These are phyloP conservation scores for Scortum barcoo DNA, from an alignment of 2,113 vertebrate species.

Conservation along the genomic window DNA sequence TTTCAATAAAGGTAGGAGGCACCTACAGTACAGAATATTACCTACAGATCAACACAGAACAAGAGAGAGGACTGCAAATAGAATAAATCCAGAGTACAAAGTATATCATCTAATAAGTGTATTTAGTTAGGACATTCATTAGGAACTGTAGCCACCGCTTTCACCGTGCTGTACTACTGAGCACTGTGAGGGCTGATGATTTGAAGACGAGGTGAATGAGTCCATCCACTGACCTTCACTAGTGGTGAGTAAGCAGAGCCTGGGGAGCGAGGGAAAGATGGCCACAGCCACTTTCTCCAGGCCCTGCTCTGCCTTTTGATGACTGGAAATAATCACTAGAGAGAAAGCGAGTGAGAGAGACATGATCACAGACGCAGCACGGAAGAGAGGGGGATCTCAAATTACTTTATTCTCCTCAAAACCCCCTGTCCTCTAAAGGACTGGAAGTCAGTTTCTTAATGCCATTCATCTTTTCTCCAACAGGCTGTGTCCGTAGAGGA, in stretches of 20 bases:
- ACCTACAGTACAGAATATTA: slow-evolving; percentile 72
- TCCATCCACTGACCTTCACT: slow-evolving; percentile 78
- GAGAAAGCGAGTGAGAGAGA: slow-evolving; percentile 73
- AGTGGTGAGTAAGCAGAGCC: slow-evolving; percentile 77
- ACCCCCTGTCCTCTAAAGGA: slow-evolving; percentile 66
- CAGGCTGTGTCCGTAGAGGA: slow-evolving; percentile 75
- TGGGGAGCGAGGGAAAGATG: slow-evolving; percentile 68
- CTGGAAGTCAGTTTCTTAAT: slow-evolving; percentile 71
- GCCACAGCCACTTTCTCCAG: slow-evolving; percentile 69
- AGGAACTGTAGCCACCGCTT: slow-evolving; percentile 40
- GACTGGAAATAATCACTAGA: slow-evolving; percentile 78
- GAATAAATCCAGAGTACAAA: slow-evolving; percentile 34
- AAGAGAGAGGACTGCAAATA: slow-evolving; percentile 53
- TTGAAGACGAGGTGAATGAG: slow-evolving; percentile 76
- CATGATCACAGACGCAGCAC: slow-evolving; percentile 69
- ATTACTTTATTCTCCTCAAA: slow-evolving; percentile 67
- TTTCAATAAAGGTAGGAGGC: slow-evolving; percentile 81
- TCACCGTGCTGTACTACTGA: slow-evolving; percentile 35
- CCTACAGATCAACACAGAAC: slow-evolving; percentile 76
- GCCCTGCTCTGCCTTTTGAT: slow-evolving; percentile 78
- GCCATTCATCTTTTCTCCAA: slow-evolving; percentile 77
- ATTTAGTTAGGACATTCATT: no score
- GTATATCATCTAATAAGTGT: slow-evolving; percentile 48
- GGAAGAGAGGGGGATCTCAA: slow-evolving; percentile 65
- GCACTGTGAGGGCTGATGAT: slow-evolving; percentile 60